Evolutionary conservation across 1,140 invertebrate species (phyloP), one percentile per base, ranked within the genome.

Genomic region (Hyles vespertilio): DNA sequence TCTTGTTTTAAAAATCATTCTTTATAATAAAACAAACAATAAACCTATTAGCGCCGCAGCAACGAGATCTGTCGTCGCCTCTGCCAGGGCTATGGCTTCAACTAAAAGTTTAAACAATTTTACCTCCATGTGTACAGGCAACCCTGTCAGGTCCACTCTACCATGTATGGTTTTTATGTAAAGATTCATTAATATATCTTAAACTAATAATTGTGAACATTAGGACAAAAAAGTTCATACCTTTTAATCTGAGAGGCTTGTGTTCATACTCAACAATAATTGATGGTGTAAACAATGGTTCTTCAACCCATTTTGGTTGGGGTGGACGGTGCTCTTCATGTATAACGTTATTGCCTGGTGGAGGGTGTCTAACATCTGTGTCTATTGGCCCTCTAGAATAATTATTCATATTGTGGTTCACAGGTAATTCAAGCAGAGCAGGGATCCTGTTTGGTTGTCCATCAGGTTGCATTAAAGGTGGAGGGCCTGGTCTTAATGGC

Each of bases 211-310:
- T 60, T 57, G 50, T 49, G 32, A 6, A 54, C 48, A 22, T 22
- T 22, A 22, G 22, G 22, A 22, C 22, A 40, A 40, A 40, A 40
- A 40, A 40, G 5, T 5, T 40, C 4, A 40, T 85, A 89, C 85
- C 84, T 88, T 87, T 88, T 59, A 84, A 67, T 77, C 85, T 80
- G 50, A 89, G 65, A 57, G 90, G 81, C 67, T 92, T 91, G 69
- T 94, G 94, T 12, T 92, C 92, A 84, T 95, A 95, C 84, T 95
- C 94, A 49, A 95, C 91, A 32, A 95, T 91, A 62, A 93, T 91
- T n/a, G 90, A 88, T 50, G 90, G 87, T 52, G 88, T 73, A 54
- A 90, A 84, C 49, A 90, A 59, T 12, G 85, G 84, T 52, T 87
- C 80, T 59, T 88, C 81, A 58, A 74, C 58, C 86, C 87, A 90